Evolutionary conservation across 2,888 invertebrate genomes (phyloP).

Genomic region (Spialia ferax): DNA sequence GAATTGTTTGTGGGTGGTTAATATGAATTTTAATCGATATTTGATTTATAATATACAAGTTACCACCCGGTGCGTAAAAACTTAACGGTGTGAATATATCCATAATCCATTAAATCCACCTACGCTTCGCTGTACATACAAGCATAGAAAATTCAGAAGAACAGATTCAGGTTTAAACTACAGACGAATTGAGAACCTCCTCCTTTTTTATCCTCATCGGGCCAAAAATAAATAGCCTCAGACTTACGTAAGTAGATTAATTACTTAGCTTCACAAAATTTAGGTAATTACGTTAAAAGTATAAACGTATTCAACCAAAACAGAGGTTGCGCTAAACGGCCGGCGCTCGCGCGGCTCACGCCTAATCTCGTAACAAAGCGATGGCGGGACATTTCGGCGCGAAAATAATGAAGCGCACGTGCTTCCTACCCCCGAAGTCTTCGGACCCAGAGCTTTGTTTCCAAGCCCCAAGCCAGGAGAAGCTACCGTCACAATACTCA

Average conservation of each 20-base stretch:
- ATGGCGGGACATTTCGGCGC: conserved; percentile 84
- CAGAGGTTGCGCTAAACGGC: conserved; percentile 49
- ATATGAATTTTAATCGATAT: conserved; percentile 40
- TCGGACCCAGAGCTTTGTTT: conserved; percentile 17
- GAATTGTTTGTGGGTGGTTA: conserved; percentile 35
- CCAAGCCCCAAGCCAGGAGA: conserved; percentile 31
- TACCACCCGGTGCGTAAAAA: conserved; percentile 35
- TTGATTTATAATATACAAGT: conserved; percentile 31
- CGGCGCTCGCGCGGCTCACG: conserved; percentile 64
- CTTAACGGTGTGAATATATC: conserved; percentile 35
- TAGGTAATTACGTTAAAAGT: conserved; percentile 27
- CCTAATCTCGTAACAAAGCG: conserved; percentile 85
- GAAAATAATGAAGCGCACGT: conserved; percentile 85
- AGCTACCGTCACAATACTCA: conserved; percentile 54
- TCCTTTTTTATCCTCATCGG: no score
- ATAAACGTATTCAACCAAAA: conserved; percentile 43
- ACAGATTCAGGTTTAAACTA: no score
- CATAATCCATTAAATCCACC: conserved; percentile 29
- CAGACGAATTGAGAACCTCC: no score
- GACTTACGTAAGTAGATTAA: background rate
- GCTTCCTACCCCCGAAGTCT: conserved; percentile 49
- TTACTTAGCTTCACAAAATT: background rate
- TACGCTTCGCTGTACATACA: conserved; percentile 15
- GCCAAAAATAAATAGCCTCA: background rate
- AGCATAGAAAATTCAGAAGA: background rate